phyloP scores from a whole-genome alignment of 2,888 invertebrate species.

The Cheilosia impressa region DNA sequence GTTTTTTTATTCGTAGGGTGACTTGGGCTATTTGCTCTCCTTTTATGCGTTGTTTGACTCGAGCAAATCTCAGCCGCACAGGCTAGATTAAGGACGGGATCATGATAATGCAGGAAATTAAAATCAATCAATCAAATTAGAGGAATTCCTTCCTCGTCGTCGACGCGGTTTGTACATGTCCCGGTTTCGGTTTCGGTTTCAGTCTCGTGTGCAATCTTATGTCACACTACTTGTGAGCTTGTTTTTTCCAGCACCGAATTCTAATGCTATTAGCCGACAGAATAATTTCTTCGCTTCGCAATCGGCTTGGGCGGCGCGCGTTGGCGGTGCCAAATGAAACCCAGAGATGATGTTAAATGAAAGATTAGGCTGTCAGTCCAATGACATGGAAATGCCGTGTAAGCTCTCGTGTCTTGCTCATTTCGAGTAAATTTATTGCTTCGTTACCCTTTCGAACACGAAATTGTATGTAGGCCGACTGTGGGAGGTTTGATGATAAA shows the following conservation, averaged over 20 bases:
- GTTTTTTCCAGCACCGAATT: conserved; percentile 19
- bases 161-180: background rate
- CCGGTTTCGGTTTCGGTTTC: background rate
- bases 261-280: conserved; percentile 66
- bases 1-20: conserved; percentile 71
- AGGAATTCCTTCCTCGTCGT: conserved; percentile 76
- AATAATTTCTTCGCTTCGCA: conserved; percentile 43
- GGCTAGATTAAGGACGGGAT: conserved; percentile 60
- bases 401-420: conserved; percentile 61
- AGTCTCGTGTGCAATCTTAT: conserved; percentile 17
- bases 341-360: conserved; percentile 59
- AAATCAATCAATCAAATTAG: conserved; percentile 84
- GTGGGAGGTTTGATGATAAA: background rate
- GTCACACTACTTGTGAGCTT: conserved; percentile 25
- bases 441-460: conserved; percentile 66
- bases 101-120: conserved; percentile 82
- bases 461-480: conserved; percentile 16
- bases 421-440: conserved; percentile 69
- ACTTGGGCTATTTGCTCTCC: conserved; percentile 66
- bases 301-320: conserved; percentile 2
- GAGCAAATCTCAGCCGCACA: conserved; percentile 38
- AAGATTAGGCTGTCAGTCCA: conserved; percentile 69
- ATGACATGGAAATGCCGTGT: conserved; percentile 72
- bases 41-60: conserved; percentile 67
- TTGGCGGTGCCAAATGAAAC: conserved; percentile 1